Base-by-base conservation (phyloP, 2,797 vertebrate genomes). In the Eidolon dupreanum region DNA sequence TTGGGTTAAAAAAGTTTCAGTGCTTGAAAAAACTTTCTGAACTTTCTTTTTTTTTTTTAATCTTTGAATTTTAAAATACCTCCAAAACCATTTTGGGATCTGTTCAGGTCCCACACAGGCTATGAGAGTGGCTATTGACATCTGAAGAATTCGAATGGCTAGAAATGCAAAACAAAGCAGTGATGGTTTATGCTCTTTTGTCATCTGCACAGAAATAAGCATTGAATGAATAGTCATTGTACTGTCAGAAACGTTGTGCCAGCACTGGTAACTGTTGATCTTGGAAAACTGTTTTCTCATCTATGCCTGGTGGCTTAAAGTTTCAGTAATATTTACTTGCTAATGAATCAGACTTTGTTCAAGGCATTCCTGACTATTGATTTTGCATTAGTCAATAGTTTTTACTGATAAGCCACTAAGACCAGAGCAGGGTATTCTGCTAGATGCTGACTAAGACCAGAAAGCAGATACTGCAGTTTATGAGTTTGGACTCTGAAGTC, bases 201-300 rank as follows among this genome's bases (percentile, higher is more conserved):
- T 93, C 55, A 43, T 89, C 43, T 94, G 59, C 84, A 78, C 26
- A 86, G 82, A 97, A 94, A 33, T n/a, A 78, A 89, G 46, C 75
- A 36, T 3, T 73, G 38, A 53, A 61, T 88, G 84, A 87, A 0
- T 55, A 53, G 46, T 20, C 0, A 78, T n/a, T 20, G 59, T 84
- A 4, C 0, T 77, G 9, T 38, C 28, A 88, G 51, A 81, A 94
- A 66, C 55, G 68, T 81, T 89, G 46, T 31, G 22, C 77, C 75
- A 88, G 71, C 51, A 38, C 82, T 71, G 79, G 93, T 46, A 71
- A 95, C 88, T 95, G 96, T 94, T 95, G 88, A 81, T 91, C 77
- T 96, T 96, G 88, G 75, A 91, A 94, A 94, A 46, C 46, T 89
- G 41, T n/a, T 96, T 84, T 70, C 5, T 70, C 53, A 83, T 97